These are phyloP conservation scores for Acestrorhynchus altus DNA, from an alignment of 2,797 vertebrate genomes.

Conservation along the genomic window DNA sequence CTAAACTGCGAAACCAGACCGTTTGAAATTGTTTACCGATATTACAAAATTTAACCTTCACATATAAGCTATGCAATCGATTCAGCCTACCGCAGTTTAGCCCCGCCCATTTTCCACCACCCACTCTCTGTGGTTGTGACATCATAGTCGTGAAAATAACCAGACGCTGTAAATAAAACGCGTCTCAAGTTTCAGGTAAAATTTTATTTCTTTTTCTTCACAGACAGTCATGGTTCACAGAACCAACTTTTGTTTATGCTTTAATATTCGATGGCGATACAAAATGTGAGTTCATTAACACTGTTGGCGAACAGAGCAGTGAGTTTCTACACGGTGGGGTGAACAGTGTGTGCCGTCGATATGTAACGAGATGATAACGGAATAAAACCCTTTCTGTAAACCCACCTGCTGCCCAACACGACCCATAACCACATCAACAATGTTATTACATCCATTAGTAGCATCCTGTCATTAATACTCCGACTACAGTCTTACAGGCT, in stretches of 20 bases:
- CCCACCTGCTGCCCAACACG: neutral
- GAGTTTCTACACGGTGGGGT: neutral
- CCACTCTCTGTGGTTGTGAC: too few species aligned
- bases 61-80: too few species aligned
- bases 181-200: conserved; percentile 44
- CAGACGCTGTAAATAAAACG: neutral
- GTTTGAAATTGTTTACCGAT: too few species aligned
- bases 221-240: conserved; percentile 76
- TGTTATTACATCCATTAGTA: neutral
- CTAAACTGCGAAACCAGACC: too few species aligned
- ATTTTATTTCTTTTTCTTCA: conserved; percentile 63
- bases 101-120: too few species aligned
- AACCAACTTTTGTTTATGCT: conserved; percentile 71
- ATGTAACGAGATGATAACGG: neutral
- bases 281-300: conserved; percentile 58
- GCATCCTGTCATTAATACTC: neutral
- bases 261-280: conserved; percentile 68
- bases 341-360: neutral
- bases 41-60: too few species aligned
- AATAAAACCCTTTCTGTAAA: neutral
- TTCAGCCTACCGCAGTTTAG: too few species aligned
- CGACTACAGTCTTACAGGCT: neutral
- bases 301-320: neutral
- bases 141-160: too few species aligned
- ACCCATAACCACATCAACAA: neutral